phyloP scores from a whole-genome alignment of 2,797 vertebrate genomes.

The Buphagus erythrorhynchus region DNA sequence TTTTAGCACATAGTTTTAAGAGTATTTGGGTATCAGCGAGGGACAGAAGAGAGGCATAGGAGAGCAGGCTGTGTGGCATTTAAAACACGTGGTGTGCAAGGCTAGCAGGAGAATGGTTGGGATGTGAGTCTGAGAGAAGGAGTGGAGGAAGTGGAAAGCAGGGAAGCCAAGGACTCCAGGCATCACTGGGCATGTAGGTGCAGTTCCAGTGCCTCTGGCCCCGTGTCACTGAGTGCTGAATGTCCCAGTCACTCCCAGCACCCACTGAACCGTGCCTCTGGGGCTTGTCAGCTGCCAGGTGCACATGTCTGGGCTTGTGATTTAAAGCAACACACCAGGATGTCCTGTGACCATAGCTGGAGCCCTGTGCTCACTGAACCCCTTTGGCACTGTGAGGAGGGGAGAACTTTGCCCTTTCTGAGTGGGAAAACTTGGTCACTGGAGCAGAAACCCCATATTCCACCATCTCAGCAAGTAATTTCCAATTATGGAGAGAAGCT shows the following conservation, averaged over 20 bases:
- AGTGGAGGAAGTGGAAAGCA: background rate
- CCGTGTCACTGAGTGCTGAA: background rate
- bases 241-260: background rate
- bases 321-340: background rate
- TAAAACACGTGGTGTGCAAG: slow-evolving; percentile 48
- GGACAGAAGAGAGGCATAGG: slow-evolving; percentile 21
- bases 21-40: background rate
- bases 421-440: background rate
- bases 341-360: background rate
- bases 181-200: background rate
- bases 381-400: background rate
- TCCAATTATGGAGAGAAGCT: background rate
- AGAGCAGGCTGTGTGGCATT: slow-evolving; percentile 40
- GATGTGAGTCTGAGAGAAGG: background rate
- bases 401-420: background rate
- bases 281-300: background rate
- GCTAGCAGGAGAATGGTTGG: background rate
- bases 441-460: background rate
- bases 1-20: background rate
- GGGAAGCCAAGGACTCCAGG: background rate
- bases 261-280: background rate
- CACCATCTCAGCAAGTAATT: background rate
- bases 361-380: background rate
- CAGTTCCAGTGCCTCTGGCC: background rate
- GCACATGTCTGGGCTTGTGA: background rate